A percentile compares a stretch with the other conserved stretches of the same genome.
Evolutionary conservation across 2,797 vertebrate species (phyloP).

Genomic region (Scolopax bukidnonensis): DNA sequence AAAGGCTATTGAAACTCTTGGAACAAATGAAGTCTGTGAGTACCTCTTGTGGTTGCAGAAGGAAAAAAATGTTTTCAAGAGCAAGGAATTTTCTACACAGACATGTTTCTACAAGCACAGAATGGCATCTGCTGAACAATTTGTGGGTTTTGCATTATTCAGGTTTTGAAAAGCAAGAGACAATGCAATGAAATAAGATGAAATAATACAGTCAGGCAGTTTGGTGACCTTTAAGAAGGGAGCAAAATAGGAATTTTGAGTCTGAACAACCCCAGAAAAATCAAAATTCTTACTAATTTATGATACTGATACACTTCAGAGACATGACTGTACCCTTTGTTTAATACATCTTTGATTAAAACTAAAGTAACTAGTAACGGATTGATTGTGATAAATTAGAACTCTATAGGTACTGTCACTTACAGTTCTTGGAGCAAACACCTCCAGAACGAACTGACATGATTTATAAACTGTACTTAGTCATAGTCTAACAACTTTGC

Average conservation of each 20-base stretch:
- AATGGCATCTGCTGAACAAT: background rate
- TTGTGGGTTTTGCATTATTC: background rate
- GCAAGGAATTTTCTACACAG: background rate
- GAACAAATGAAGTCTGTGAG: slow-evolving; percentile 23
- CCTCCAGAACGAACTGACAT: background rate
- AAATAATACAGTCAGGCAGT: background rate
- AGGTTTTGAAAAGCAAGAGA: background rate
- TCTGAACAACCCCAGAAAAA: background rate
- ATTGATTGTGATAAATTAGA: background rate
- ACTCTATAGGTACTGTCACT: background rate
- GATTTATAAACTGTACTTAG: background rate
- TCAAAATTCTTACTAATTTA: background rate
- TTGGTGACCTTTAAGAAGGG: background rate
- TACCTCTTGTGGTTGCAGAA: slow-evolving; percentile 56
- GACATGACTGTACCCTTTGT: background rate
- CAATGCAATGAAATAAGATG: background rate
- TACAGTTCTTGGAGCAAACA: background rate
- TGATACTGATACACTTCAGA: background rate
- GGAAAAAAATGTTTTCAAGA: background rate
- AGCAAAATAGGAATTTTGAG: background rate
- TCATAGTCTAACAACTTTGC: background rate
- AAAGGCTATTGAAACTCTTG: background rate
- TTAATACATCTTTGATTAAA: background rate
- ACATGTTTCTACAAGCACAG: background rate
- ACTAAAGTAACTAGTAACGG: background rate